phyloP scores from a whole-genome alignment of 2,888 invertebrate species.

The Aphidius colemani region DNA sequence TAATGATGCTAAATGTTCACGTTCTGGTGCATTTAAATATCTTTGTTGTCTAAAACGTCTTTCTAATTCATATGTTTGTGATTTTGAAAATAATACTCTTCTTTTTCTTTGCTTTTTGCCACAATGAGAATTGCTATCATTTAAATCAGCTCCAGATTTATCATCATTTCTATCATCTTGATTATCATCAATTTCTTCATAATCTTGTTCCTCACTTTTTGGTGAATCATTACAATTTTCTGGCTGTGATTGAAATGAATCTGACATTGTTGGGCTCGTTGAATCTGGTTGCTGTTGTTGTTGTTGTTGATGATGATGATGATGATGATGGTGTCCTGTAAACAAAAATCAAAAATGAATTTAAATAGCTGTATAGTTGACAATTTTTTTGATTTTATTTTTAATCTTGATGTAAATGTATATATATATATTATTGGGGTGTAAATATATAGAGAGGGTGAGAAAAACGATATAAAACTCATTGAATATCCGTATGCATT shows the following conservation, averaged over 20 bases:
- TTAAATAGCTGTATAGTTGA: neutral
- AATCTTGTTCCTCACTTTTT: constrained; percentile 59
- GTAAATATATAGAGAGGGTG: constrained; percentile 42
- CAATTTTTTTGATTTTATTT: constrained; percentile 16
- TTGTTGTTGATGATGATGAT: constrained; percentile 29
- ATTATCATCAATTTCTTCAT: constrained; percentile 59
- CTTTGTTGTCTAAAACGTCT: constrained; percentile 93
- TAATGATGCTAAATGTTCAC: constrained; percentile 93
- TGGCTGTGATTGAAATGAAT: constrained; percentile 61
- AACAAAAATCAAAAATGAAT: constrained; percentile 37
- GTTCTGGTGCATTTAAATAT: constrained; percentile 95
- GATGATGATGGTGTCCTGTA: constrained; percentile 54
- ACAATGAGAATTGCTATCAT: constrained; percentile 53
- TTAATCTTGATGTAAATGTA: constrained; percentile 32
- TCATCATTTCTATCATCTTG: constrained; percentile 64
- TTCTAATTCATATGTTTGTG: constrained; percentile 95
- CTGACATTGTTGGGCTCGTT: constrained; percentile 82
- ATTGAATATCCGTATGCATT: constrained; percentile 40
- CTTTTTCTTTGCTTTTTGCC: constrained; percentile 82
- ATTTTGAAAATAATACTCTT: constrained; percentile 95
- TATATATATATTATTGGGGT: constrained; percentile 5
- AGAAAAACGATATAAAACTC: constrained; percentile 52
- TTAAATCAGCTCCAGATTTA: constrained; percentile 56
- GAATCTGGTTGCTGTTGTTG: constrained; percentile 77
- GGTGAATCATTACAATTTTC: constrained; percentile 54